A percentile compares a stretch with the other conserved stretches of the same genome.
phyloP scores from a whole-genome alignment of 2,113 vertebrate genomes.

The Hipposideros armiger region DNA sequence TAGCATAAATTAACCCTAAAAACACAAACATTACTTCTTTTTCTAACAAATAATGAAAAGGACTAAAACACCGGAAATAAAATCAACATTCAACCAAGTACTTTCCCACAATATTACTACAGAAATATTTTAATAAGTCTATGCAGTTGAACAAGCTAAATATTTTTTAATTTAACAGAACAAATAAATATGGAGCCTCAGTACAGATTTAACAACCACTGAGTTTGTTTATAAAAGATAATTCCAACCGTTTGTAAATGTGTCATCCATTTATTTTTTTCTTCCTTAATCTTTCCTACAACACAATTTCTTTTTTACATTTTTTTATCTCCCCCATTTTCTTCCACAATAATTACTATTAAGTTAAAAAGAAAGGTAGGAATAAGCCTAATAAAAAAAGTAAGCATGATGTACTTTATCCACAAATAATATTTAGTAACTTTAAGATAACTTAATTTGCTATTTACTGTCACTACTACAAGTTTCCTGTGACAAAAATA shows the following conservation, averaged over 20 bases:
- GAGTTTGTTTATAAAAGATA: not conserved
- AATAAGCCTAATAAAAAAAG: not conserved
- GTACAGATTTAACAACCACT: not conserved
- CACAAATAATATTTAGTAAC: not conserved
- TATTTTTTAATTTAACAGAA: constrained; percentile 47
- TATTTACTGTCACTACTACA: not conserved
- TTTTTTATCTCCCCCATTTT: not conserved
- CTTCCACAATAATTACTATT: not conserved
- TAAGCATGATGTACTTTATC: not conserved
- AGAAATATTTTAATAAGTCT: not conserved
- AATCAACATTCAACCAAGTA: not conserved
- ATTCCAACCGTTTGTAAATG: not conserved
- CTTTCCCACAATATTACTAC: not conserved
- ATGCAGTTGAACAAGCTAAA: not conserved
- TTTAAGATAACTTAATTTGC: not conserved
- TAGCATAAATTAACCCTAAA: constrained; percentile 1
- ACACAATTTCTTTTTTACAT: not conserved
- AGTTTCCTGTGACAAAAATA: constrained; percentile 14
- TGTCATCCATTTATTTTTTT: constrained; percentile 2
- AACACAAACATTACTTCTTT: constrained; percentile 38
- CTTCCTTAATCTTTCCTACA: constrained; percentile 15
- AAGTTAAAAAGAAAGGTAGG: not conserved
- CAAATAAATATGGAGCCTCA: constrained; percentile 12
- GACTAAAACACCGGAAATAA: not conserved
- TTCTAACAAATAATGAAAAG: constrained; percentile 27